Conservation (phyloP, 1,140 invertebrate species). For the Chironomus tepperi region DNA sequence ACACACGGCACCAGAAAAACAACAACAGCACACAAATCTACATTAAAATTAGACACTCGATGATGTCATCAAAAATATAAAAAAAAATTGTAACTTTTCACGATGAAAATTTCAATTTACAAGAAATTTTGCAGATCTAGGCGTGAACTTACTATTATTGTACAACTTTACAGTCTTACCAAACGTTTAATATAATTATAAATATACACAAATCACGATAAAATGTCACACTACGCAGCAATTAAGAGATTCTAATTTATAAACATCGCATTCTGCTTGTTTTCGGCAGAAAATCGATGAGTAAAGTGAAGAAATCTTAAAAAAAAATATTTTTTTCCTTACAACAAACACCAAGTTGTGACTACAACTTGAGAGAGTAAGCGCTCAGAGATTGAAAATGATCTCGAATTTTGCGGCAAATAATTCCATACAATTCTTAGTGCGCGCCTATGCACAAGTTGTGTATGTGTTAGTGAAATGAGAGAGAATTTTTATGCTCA, state of each 20-base stretch:
- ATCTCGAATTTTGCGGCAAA: background rate
- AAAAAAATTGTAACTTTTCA: background rate
- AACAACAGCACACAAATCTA: background rate
- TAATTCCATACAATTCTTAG: background rate
- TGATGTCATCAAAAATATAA: constrained; percentile 16
- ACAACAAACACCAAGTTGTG: background rate
- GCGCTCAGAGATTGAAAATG: background rate
- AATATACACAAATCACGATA: background rate
- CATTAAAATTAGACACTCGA: constrained; percentile 16
- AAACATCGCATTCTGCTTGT: constrained; percentile 1
- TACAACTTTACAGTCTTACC: background rate
- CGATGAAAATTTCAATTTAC: no score
- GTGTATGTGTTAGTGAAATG: background rate
- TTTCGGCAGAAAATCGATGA: constrained; percentile 21
- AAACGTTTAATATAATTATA: background rate
- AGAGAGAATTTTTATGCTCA: background rate
- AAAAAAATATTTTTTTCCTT: background rate
- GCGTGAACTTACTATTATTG: background rate
- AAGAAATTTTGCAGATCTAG: background rate
- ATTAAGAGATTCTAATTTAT: background rate
- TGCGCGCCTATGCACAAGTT: background rate
- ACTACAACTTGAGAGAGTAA: background rate
- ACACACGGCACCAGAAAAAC: background rate
- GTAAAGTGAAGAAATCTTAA: background rate
- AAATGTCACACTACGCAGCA: background rate